Conservation (phyloP, 2,888 invertebrate genomes). For the Nysson spinosus region DNA sequence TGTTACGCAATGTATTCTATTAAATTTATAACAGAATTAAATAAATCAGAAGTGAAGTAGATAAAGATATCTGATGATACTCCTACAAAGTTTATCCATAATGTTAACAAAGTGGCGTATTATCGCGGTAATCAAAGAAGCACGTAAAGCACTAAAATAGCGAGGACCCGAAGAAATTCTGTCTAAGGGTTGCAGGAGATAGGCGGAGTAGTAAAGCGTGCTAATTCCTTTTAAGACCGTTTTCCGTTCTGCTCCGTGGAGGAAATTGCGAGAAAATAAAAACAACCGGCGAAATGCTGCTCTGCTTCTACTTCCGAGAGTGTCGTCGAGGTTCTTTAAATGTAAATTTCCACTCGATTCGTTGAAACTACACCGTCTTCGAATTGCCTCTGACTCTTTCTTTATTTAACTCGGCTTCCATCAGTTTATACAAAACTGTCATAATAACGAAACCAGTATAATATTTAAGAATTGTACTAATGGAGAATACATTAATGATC, state of each 20-base stretch:
- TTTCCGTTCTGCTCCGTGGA: conserved; percentile 68
- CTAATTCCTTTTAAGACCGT: conserved; percentile 72
- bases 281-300: conserved; percentile 57
- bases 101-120: neutral
- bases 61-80: too few species aligned
- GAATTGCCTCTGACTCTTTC: conserved; percentile 34
- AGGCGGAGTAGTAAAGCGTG: conserved; percentile 66
- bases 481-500: too few species aligned
- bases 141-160: conserved; percentile 1
- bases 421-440: too few species aligned
- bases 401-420: neutral
- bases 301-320: conserved; percentile 38
- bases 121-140: too few species aligned
- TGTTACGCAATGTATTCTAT: too few species aligned
- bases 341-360: conserved; percentile 70
- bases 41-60: too few species aligned
- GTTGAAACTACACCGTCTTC: conserved; percentile 47
- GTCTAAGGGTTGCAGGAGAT: conserved; percentile 46
- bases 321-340: conserved; percentile 66
- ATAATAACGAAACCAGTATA: too few species aligned
- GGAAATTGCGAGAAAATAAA: conserved; percentile 74
- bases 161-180: conserved; percentile 31
- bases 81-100: too few species aligned
- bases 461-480: too few species aligned
- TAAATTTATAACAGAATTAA: too few species aligned